Percentiles rank a stretch among this genome's conserved stretches.
Conservation (phyloP, 2,797 vertebrate genomes). For the Astyanax mexicanus region DNA sequence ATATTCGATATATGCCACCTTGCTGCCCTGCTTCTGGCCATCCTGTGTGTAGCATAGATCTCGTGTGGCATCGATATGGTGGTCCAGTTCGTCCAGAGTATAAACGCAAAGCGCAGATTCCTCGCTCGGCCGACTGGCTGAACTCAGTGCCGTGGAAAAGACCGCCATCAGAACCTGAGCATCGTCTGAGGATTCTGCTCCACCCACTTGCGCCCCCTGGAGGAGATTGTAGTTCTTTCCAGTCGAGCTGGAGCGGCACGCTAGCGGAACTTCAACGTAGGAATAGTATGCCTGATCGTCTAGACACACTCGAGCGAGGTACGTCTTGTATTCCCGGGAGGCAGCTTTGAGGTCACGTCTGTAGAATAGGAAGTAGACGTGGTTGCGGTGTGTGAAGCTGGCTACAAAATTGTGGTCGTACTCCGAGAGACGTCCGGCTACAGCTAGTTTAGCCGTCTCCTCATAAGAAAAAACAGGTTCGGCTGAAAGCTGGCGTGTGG, state of each 20-base stretch:
- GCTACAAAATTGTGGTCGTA: conserved; percentile 95
- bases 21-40: conserved; percentile 78
- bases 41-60: conserved; percentile 92
- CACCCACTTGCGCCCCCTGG: conserved; percentile 88
- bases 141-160: conserved; percentile 81
- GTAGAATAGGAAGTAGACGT: conserved; percentile 93
- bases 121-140: conserved; percentile 78
- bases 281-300: conserved; percentile 95
- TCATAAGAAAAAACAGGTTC: conserved; percentile 93
- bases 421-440: conserved; percentile 89
- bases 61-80: conserved; percentile 85
- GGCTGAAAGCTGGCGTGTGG: conserved; percentile 87
- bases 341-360: conserved; percentile 90
- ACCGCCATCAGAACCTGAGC: conserved; percentile 86
- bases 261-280: conserved; percentile 91
- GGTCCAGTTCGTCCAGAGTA: conserved; percentile 87
- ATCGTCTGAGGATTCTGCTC: conserved; percentile 55
- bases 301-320: conserved; percentile 90
- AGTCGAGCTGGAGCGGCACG: conserved; percentile 72
- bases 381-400: conserved; percentile 81
- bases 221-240: conserved; percentile 83
- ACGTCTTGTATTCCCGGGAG: conserved; percentile 91
- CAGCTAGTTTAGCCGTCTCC: conserved; percentile 93
- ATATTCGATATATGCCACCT: conserved; percentile 93
- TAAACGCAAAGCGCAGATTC: conserved; percentile 90